A percentile compares a stretch with the other conserved stretches of the same genome.
phyloP scores from a whole-genome alignment of 2,113 vertebrate genomes.

The Oncorhynchus clarkii region DNA sequence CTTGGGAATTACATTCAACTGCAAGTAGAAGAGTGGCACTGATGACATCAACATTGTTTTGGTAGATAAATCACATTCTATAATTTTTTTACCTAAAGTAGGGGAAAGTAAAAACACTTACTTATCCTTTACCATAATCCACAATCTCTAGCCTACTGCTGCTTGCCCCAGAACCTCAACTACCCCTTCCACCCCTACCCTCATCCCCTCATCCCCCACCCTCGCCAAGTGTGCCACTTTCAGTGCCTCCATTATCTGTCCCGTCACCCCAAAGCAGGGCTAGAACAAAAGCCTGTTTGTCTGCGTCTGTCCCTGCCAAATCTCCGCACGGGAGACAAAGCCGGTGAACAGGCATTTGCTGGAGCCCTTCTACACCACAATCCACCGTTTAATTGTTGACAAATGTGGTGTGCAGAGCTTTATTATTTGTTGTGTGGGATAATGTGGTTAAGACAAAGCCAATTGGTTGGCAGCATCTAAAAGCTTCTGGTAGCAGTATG shows the following conservation, averaged over 20 bases:
- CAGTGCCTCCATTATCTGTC: conserved; percentile 45
- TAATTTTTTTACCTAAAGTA: too few species aligned
- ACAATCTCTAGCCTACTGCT: not conserved
- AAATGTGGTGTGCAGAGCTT: not conserved
- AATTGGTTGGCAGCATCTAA: conserved; percentile 21
- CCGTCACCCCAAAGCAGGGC: conserved; percentile 14
- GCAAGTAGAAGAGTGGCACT: too few species aligned
- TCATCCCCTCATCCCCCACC: not conserved
- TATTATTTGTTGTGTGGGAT: conserved; percentile 6
- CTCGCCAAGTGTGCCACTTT: conserved; percentile 26
- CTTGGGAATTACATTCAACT: too few species aligned
- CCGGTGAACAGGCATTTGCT: not conserved
- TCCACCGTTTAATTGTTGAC: conserved; percentile 38
- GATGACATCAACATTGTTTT: too few species aligned
- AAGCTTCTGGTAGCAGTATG: conserved; percentile 30
- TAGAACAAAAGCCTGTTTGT: conserved; percentile 18
- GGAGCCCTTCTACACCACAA: not conserved
- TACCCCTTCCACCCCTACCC: not conserved
- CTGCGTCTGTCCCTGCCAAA: not conserved
- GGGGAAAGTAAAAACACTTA: too few species aligned
- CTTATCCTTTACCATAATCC: too few species aligned
- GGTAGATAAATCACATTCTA: too few species aligned
- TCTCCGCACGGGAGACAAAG: not conserved
- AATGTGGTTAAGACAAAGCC: conserved; percentile 34
- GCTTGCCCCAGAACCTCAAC: not conserved